These are phyloP conservation scores for Apocrypta bakeri DNA, from an alignment of 1,140 invertebrate genomes.

Conservation along the genomic window DNA sequence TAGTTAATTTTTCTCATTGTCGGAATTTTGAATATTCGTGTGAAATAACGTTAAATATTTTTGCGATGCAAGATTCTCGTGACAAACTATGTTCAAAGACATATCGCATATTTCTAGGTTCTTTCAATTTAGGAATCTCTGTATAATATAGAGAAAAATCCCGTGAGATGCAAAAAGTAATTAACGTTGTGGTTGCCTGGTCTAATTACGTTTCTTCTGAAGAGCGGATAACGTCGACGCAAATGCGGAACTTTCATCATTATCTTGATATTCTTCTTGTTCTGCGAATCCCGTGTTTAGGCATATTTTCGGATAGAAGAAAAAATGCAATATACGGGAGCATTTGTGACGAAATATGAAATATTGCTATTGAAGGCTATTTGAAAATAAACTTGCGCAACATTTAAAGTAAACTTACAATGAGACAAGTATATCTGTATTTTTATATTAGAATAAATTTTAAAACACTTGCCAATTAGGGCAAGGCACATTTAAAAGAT, in stretches of 20 bases:
- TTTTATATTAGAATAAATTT: conserved; percentile 23
- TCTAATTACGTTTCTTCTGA: conserved; percentile 61
- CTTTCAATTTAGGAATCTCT: conserved; percentile 56
- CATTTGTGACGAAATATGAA: no score
- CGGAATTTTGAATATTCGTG: background rate
- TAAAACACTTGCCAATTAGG: conserved; percentile 27
- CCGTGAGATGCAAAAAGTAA: conserved; percentile 56
- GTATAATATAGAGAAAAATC: conserved; percentile 54
- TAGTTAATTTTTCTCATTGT: no score
- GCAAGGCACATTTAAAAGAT: conserved; percentile 2
- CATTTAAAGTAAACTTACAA: no score
- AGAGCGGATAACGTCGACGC: background rate
- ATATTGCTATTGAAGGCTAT: no score
- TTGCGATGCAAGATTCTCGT: background rate
- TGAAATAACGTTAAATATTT: conserved; percentile 34
- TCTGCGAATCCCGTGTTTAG: background rate
- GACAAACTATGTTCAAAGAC: background rate
- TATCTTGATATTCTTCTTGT: conserved; percentile 66
- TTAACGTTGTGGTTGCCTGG: conserved; percentile 57
- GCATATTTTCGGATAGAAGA: background rate
- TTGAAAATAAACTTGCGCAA: no score
- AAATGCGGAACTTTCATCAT: conserved; percentile 55
- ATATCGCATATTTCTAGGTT: background rate
- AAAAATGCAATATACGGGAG: background rate
- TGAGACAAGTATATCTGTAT: background rate